Percentiles rank a stretch among this genome's conserved stretches.
phyloP scores from a whole-genome alignment of 2,888 invertebrate genomes.

The Oligia strigilis region DNA sequence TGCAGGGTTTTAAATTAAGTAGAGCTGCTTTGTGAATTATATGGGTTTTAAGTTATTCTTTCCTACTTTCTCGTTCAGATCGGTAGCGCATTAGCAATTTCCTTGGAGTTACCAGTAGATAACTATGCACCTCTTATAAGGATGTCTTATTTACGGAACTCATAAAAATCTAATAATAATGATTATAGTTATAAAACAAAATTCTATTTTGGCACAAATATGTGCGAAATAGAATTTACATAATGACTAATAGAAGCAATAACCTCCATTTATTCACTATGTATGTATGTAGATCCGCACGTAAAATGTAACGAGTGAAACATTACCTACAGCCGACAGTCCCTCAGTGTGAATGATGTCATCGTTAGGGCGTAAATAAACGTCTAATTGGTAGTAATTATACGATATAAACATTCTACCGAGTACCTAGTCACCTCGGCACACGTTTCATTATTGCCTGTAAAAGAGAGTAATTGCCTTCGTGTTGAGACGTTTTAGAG shows the following conservation, averaged over 20 bases:
- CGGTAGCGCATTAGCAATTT: background rate
- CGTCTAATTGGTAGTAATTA: conserved; percentile 61
- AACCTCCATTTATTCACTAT: background rate
- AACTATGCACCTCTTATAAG: background rate
- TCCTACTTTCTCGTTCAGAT: background rate
- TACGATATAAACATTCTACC: conserved; percentile 55
- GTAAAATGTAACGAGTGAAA: conserved; percentile 9
- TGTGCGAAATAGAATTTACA: too few species aligned
- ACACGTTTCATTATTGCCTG: conserved; percentile 17
- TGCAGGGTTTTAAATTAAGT: background rate
- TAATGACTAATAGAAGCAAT: too few species aligned
- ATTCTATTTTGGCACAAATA: too few species aligned
- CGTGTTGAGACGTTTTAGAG: conserved; percentile 9
- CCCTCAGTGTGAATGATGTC: conserved; percentile 54
- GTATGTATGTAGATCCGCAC: background rate
- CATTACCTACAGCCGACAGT: conserved; percentile 3
- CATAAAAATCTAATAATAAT: background rate
- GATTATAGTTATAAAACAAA: too few species aligned
- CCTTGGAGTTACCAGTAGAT: background rate
- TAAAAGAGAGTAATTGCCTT: conserved; percentile 27
- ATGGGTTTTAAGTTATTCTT: background rate
- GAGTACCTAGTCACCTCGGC: conserved; percentile 34
- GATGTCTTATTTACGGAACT: background rate
- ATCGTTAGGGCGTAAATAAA: conserved; percentile 59
- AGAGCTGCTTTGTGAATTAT: background rate